A percentile compares a stretch with the other conserved stretches of the same genome.
These are phyloP conservation scores for Enteromius unitaeniatus DNA, from an alignment of 2,797 vertebrate species.

Conservation along the genomic window DNA sequence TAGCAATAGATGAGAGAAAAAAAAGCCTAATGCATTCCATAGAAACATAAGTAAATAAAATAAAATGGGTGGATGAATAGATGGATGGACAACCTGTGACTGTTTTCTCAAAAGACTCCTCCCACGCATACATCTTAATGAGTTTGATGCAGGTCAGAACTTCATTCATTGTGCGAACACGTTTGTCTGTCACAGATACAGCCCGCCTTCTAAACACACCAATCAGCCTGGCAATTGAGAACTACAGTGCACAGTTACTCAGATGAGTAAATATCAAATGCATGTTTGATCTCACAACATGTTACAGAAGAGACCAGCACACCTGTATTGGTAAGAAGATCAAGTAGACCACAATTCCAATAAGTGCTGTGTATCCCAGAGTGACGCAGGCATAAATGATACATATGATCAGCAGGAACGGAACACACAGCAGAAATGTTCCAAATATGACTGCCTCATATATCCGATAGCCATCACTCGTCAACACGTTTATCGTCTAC, in stretches of 20 bases:
- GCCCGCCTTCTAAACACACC: constrained; percentile 70
- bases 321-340: constrained; percentile 83
- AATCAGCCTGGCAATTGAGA: constrained; percentile 75
- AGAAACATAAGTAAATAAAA: neutral
- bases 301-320: constrained; percentile 19
- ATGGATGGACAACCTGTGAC: constrained; percentile 71
- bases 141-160: constrained; percentile 85
- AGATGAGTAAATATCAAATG: neutral
- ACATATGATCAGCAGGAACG: constrained; percentile 72
- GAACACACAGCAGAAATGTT: constrained; percentile 72
- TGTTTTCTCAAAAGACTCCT: constrained; percentile 79
- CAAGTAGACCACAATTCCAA: constrained; percentile 74
- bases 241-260: constrained; percentile 65
- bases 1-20: neutral
- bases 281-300: neutral
- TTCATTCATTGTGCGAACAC: constrained; percentile 83
- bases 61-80: neutral
- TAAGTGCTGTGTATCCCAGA: constrained; percentile 80
- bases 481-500: constrained; percentile 83
- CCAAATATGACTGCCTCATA: constrained; percentile 80
- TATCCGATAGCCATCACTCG: constrained; percentile 80
- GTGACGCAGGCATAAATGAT: constrained; percentile 74
- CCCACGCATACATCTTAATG: constrained; percentile 87
- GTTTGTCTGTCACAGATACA: constrained; percentile 75
- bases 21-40: neutral